Conservation (phyloP, 1,140 invertebrate species). For the Melitaea cinxia region DNA sequence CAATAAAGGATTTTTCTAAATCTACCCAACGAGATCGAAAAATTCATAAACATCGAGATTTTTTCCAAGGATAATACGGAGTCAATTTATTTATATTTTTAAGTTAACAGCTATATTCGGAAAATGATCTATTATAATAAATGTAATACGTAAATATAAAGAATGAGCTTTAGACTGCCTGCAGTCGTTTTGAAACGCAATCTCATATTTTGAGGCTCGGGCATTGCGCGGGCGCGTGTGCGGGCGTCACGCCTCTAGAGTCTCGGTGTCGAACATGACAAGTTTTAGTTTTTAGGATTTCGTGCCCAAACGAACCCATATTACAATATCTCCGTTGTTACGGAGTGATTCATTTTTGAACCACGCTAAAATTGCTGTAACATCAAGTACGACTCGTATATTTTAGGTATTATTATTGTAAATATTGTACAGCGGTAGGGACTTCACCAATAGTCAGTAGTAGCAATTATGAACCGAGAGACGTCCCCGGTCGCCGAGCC, state of each 20-base stretch:
- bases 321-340: no score
- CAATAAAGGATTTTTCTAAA: slow-evolving; percentile 22
- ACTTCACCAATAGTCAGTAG: no score
- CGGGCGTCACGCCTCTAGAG: background rate
- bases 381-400: no score
- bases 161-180: slow-evolving; percentile 57
- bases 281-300: no score
- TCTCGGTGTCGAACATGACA: no score
- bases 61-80: background rate
- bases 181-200: slow-evolving; percentile 52
- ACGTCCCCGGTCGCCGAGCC: background rate
- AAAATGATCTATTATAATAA: slow-evolving; percentile 26
- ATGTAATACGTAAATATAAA: slow-evolving; percentile 29
- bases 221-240: slow-evolving; percentile 47
- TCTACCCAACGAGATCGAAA: slow-evolving; percentile 9
- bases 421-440: no score
- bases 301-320: no score
- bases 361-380: no score
- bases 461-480: no score
- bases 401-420: no score
- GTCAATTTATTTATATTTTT: slow-evolving; percentile 17
- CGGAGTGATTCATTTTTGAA: no score
- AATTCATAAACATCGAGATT: slow-evolving; percentile 1
- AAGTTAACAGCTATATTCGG: slow-evolving; percentile 17
- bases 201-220: slow-evolving; percentile 50